Evolutionary conservation across 2,888 invertebrate species (phyloP).

Genomic region (Salticus scenicus): DNA sequence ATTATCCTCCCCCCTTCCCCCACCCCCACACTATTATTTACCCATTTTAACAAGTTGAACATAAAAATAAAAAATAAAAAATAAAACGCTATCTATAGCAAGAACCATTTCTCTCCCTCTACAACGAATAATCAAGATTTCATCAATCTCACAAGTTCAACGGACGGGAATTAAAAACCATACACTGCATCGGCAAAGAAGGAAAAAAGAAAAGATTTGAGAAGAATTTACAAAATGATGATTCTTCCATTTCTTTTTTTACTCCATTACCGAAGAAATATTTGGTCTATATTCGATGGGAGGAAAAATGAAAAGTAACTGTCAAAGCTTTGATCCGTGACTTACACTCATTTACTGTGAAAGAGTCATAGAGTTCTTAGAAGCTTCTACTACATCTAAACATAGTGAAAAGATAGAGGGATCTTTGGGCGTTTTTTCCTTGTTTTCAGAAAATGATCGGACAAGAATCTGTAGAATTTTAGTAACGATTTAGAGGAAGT

Average conservation of each 20-base stretch:
- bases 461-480: neutral
- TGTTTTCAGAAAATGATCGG: neutral
- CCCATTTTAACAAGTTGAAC: no score
- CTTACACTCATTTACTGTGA: conserved; percentile 14
- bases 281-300: conserved; percentile 53
- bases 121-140: no score
- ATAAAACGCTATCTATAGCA: no score
- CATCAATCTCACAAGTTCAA: conserved; percentile 36
- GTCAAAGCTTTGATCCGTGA: conserved; percentile 62
- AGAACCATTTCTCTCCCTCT: no score
- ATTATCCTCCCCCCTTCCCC: no score
- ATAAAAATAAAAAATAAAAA: no score
- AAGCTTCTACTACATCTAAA: conserved; percentile 33
- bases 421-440: conserved; percentile 2
- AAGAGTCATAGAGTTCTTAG: conserved; percentile 57
- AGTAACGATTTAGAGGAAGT: neutral
- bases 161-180: conserved; percentile 31
- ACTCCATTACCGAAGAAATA: conserved; percentile 34
- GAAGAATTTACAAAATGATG: conserved; percentile 35
- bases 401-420: conserved; percentile 21
- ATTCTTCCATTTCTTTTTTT: neutral
- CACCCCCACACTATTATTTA: no score
- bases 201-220: conserved; percentile 31
- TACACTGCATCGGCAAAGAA: conserved; percentile 4
- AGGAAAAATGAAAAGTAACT: conserved; percentile 52